Conservation (phyloP, 2,797 vertebrate species). For the Coregonus ussuriensis region DNA sequence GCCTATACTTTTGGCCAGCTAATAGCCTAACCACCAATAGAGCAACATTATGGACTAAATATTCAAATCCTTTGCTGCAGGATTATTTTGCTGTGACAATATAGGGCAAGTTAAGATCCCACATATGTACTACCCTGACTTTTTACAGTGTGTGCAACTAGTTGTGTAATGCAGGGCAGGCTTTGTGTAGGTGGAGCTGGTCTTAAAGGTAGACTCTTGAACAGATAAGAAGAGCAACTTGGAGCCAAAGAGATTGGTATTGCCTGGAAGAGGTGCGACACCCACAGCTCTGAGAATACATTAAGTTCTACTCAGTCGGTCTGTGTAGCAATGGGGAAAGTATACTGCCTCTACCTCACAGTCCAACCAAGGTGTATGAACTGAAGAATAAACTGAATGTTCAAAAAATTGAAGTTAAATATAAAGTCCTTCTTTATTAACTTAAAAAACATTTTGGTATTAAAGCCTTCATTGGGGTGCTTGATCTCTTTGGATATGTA, state of each 20-base stretch:
- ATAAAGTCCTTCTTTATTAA: no score
- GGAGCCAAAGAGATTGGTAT: not conserved
- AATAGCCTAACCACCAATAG: no score
- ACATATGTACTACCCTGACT: not conserved
- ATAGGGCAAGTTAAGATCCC: no score
- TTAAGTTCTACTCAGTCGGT: not conserved
- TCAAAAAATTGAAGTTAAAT: no score
- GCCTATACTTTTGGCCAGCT: no score
- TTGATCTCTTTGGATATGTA: not conserved
- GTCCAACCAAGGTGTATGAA: not conserved
- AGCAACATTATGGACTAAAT: no score
- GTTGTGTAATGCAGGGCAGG: not conserved
- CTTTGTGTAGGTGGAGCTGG: not conserved
- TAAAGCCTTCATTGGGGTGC: not conserved
- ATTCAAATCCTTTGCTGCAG: no score
- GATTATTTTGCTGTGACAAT: no score
- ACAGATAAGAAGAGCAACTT: not conserved
- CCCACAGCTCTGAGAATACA: not conserved
- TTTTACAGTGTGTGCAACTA: not conserved
- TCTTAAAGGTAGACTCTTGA: not conserved
- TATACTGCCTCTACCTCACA: not conserved
- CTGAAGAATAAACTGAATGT: not conserved
- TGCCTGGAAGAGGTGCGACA: not conserved
- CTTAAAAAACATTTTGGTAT: not conserved
- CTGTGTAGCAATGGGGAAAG: not conserved